Base-by-base conservation (phyloP, 2,797 vertebrate genomes). In the Pelobates cultripes region DNA sequence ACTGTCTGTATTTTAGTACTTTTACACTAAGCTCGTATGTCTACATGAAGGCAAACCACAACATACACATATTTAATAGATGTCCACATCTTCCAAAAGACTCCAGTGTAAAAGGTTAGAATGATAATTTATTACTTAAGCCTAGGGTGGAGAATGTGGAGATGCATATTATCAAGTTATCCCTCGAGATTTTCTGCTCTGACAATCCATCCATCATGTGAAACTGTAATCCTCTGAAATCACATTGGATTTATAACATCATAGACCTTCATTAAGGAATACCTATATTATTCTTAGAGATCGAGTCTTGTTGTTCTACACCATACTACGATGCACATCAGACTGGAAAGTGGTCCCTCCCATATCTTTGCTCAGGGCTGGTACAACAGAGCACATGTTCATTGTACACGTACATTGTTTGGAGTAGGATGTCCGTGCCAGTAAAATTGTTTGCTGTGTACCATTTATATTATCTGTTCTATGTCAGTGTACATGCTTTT, bases 181-280 rank as follows among this genome's bases (percentile, higher is more conserved):
- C 88, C 85, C 84, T 78, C 77, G 73, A 17, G 77, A 84, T 88
- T 84, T 83, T 84, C 83, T 64, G 70, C 77, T 80, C 85, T 88
- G 86, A 85, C 86, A 88, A 85, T 68, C 60, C 77, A 88, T 88
- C 85, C 64, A 85, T 88, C 88, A 87, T 72, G 47, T 70, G 80
- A 84, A 86, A 82, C 67, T 42, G 85, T 86, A 87, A 88, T 75
- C 83, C 86, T 79, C 76, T 85, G 82, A 87, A 91, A 87, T 88
- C 80, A 85, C 86, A 87, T 87, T 87, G 86, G 85, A 87, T 88
- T 90, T 90, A 88, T 80, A 88, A 83, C 83, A 85, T 87, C 85
- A 88, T 90, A 89, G 88, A 87, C 85, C 88, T 67, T 12, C 4
- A 44, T 86, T 83, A 67, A 71, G 78, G 53, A 47, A 68, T 68